Evolutionary conservation across 37 sponge, comb jelly and placozoan species (phyloP).

Genomic region (Eunapius fragilis): DNA sequence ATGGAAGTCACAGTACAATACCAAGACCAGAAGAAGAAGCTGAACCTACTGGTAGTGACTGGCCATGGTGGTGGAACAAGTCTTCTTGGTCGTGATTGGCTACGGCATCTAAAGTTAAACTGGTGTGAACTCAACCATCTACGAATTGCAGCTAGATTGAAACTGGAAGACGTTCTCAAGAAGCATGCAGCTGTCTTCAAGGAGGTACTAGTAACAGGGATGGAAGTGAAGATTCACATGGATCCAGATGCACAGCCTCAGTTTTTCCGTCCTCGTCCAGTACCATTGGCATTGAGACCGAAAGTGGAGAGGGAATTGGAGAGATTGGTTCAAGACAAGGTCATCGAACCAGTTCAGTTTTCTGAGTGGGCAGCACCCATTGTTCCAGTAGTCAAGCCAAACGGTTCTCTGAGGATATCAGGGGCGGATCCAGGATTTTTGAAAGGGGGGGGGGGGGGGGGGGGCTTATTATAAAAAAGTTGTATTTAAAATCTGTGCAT

Average conservation of each 20-base stretch:
- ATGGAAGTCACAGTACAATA: constrained; percentile 14
- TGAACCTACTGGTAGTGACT: neutral
- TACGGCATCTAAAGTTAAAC: neutral
- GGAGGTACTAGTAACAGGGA: constrained; percentile 25
- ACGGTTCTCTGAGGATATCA: constrained; percentile 38
- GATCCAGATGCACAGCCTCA: constrained; percentile 34
- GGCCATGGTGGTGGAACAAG: constrained; percentile 9
- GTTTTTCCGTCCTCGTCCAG: constrained; percentile 45
- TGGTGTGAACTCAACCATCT: constrained; percentile 4
- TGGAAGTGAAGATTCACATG: constrained; percentile 19
- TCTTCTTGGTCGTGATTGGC: constrained; percentile 8
- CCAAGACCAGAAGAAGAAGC: constrained; percentile 21
- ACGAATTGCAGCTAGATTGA: neutral
- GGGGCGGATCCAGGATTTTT: no score
- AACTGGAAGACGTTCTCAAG: constrained; percentile 17
- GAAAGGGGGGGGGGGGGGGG: no score
- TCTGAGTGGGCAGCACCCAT: constrained; percentile 59
- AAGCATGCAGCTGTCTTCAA: constrained; percentile 36
- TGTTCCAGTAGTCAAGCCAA: constrained; percentile 49
- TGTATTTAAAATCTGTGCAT: no score
- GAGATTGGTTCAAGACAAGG: constrained; percentile 19
- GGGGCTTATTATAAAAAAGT: no score
- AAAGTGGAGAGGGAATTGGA: constrained; percentile 46
- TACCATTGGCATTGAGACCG: constrained; percentile 54
- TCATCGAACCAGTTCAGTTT: constrained; percentile 42